Evolutionary conservation across 2,113 vertebrate genomes (phyloP).

Genomic region (Syngnathoides biaculeatus): DNA sequence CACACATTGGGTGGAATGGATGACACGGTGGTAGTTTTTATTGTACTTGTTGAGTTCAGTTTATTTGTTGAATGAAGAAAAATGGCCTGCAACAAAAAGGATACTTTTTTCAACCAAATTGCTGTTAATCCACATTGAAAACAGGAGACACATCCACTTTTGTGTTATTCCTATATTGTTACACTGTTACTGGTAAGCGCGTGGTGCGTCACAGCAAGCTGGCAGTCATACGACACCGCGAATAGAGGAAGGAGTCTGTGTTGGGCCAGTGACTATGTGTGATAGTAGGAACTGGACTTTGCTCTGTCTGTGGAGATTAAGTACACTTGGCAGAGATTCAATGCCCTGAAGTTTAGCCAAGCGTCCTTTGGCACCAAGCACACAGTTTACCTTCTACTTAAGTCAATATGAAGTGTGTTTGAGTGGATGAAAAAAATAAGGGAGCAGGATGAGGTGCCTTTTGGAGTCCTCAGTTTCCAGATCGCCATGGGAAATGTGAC

Average conservation of each 20-base stretch:
- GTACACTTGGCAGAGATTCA: conserved; percentile 24
- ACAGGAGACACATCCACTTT: background rate
- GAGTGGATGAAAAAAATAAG: background rate
- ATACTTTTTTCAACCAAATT: too few relatives aligned
- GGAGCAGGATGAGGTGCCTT: background rate
- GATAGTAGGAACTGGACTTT: conserved; percentile 14
- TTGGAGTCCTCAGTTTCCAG: conserved; percentile 15
- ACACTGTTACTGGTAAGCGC: background rate
- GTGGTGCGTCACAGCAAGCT: background rate
- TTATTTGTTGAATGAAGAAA: too few relatives aligned
- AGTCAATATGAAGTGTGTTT: background rate
- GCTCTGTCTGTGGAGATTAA: conserved; percentile 29
- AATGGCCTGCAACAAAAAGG: too few relatives aligned
- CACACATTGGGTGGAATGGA: too few relatives aligned
- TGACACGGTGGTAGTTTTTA: too few relatives aligned
- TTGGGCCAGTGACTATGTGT: conserved; percentile 8
- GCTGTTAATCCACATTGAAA: background rate
- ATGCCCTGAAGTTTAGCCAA: conserved; percentile 18
- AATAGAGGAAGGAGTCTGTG: background rate
- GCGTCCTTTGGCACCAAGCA: conserved; percentile 2
- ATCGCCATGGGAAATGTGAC: conserved; percentile 10
- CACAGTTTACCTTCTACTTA: conserved; percentile 11
- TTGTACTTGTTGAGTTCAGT: too few relatives aligned
- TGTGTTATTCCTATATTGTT: background rate
- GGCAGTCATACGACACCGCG: conserved; percentile 1